Percentiles rank a stretch among this genome's conserved stretches.
These are phyloP conservation scores for Antigone vipio DNA, from an alignment of 2,113 vertebrate species.

Conservation along the genomic window DNA sequence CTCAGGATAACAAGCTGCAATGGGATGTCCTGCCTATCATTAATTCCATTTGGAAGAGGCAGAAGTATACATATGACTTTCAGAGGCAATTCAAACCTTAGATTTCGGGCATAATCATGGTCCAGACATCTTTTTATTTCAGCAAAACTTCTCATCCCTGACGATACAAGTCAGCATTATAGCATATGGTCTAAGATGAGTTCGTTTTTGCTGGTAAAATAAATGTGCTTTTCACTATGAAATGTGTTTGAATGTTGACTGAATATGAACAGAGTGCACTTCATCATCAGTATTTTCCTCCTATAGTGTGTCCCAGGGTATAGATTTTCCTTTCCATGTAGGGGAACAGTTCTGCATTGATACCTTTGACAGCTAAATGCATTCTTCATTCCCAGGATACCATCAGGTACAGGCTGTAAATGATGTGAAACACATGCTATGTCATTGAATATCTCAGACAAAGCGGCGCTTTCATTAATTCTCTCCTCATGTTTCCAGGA, in stretches of 20 bases:
- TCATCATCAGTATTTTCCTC: neutral
- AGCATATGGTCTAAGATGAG: neutral
- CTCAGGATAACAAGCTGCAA: neutral
- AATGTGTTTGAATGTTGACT: neutral
- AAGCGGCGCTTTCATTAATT: neutral
- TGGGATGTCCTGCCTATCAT: neutral
- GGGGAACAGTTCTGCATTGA: neutral
- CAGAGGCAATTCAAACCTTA: neutral
- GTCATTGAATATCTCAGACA: neutral
- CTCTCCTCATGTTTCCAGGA: neutral
- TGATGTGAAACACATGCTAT: neutral
- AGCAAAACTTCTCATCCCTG: neutral
- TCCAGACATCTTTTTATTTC: neutral
- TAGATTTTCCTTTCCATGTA: neutral
- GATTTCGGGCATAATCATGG: neutral
- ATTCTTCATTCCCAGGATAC: neutral
- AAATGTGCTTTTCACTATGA: neutral
- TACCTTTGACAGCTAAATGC: neutral
- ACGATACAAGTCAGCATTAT: neutral
- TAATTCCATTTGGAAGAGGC: neutral
- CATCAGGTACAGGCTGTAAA: neutral
- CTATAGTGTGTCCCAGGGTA: neutral
- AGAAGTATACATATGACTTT: neutral
- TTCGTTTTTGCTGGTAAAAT: neutral
- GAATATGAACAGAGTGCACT: neutral